A percentile compares a stretch with the other conserved stretches of the same genome.
These are phyloP conservation scores for Capricornis sumatraensis DNA, from an alignment of 2,113 vertebrate genomes.

Conservation along the genomic window DNA sequence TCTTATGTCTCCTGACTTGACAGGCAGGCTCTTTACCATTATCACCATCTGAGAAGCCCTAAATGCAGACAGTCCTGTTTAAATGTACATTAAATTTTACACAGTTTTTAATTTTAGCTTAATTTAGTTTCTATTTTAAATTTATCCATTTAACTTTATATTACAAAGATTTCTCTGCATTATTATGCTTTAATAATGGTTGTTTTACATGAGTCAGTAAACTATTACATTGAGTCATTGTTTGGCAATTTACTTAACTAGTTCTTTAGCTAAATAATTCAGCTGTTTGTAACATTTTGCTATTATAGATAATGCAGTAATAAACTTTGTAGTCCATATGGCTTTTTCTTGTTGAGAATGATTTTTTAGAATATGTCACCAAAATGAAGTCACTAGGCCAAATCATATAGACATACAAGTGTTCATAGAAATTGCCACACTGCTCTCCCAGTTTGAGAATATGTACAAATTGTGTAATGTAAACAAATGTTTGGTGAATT, in stretches of 20 bases:
- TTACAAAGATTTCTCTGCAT: neutral
- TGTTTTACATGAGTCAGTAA: neutral
- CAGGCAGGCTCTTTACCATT: neutral
- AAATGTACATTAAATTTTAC: neutral
- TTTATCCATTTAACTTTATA: neutral
- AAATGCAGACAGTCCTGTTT: neutral
- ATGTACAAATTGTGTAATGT: neutral
- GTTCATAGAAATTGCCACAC: neutral
- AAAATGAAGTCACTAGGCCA: neutral
- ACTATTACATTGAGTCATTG: neutral
- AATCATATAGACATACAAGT: neutral
- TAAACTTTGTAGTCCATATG: neutral
- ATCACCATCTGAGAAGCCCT: neutral
- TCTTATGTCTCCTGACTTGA: neutral
- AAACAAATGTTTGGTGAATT: neutral
- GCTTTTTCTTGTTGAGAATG: neutral
- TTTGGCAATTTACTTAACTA: neutral
- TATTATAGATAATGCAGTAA: neutral
- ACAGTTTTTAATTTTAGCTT: neutral
- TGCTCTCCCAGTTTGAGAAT: slow-evolving; percentile 14
- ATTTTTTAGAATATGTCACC: neutral
- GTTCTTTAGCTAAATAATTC: neutral
- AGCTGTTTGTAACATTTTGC: neutral
- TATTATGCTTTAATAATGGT: neutral
- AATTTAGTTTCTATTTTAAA: neutral